These are phyloP conservation scores for Brachionus koreanus DNA, from an alignment of 1,140 invertebrate species.

Conservation along the genomic window DNA sequence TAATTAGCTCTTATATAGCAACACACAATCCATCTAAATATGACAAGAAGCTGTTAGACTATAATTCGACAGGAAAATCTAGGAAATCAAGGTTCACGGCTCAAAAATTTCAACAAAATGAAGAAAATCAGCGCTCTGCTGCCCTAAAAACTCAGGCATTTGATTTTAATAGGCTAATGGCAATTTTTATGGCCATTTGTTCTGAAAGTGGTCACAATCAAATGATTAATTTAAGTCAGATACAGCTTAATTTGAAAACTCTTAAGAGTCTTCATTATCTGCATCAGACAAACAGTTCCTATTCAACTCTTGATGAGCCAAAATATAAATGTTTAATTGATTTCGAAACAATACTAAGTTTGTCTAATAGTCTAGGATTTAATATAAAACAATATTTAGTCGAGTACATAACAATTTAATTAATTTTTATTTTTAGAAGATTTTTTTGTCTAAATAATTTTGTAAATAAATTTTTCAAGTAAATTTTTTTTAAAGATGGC, in stretches of 20 bases:
- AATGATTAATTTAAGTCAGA: slow-evolving; percentile 29
- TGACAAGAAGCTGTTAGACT: slow-evolving; percentile 40
- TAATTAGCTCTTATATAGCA: slow-evolving; percentile 38
- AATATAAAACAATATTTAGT: slow-evolving; percentile 43
- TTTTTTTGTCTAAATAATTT: background rate
- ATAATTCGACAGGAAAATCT: slow-evolving; percentile 15
- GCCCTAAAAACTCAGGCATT: slow-evolving; percentile 37
- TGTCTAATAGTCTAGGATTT: slow-evolving; percentile 33
- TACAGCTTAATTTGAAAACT: slow-evolving; percentile 28
- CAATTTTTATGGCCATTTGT: slow-evolving; percentile 30
- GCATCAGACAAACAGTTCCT: slow-evolving; percentile 29
- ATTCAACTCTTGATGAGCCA: slow-evolving; percentile 31
- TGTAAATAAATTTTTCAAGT: background rate
- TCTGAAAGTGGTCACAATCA: slow-evolving; percentile 26
- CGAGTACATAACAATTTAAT: slow-evolving; percentile 36
- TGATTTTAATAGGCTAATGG: slow-evolving; percentile 16
- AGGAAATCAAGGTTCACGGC: slow-evolving; percentile 24
- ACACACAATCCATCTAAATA: slow-evolving; percentile 43
- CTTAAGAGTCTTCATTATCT: slow-evolving; percentile 35
- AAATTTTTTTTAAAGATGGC: background rate
- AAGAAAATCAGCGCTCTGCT: slow-evolving; percentile 40
- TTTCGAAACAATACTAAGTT: slow-evolving; percentile 36
- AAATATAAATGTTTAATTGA: slow-evolving; percentile 39
- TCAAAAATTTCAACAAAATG: slow-evolving; percentile 44
- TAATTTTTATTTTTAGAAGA: background rate